Evolutionary conservation across 2,888 invertebrate species (phyloP).

Genomic region (Agrotis clavis): DNA sequence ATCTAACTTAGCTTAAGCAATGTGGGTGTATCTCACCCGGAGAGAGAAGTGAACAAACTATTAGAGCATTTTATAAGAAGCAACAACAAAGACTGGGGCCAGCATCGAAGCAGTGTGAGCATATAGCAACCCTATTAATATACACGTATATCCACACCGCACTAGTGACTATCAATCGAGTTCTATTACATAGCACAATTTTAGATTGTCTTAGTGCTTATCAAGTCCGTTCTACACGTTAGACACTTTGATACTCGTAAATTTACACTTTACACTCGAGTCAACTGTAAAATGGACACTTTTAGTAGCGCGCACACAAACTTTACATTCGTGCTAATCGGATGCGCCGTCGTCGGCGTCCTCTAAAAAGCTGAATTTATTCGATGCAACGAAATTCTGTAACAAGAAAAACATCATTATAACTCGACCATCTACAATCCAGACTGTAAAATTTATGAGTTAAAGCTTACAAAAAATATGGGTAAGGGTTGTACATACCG

Average conservation of each 20-base stretch:
- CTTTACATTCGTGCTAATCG: slow-evolving; percentile 77
- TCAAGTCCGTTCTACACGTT: slow-evolving; percentile 77
- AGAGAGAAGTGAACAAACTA: slow-evolving; percentile 32
- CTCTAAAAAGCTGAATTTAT: slow-evolving; percentile 94
- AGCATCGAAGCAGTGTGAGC: slow-evolving; percentile 82
- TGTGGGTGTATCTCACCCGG: slow-evolving; percentile 30
- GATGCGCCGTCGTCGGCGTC: slow-evolving; percentile 92
- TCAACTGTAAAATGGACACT: slow-evolving; percentile 81
- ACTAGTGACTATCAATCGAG: slow-evolving; percentile 82
- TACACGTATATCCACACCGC: slow-evolving; percentile 84
- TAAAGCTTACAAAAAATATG: background rate
- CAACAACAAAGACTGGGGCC: slow-evolving; percentile 85
- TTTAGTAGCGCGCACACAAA: slow-evolving; percentile 74
- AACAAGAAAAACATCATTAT: slow-evolving; percentile 69
- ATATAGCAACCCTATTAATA: slow-evolving; percentile 80
- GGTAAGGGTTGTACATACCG: slow-evolving; percentile 87
- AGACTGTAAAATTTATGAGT: background rate
- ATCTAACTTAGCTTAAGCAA: slow-evolving; percentile 60
- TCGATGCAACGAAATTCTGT: slow-evolving; percentile 94
- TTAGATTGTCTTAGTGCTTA: slow-evolving; percentile 81
- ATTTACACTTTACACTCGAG: slow-evolving; percentile 90
- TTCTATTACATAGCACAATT: slow-evolving; percentile 85
- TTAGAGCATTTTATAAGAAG: slow-evolving; percentile 48
- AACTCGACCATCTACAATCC: background rate
- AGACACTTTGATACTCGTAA: slow-evolving; percentile 84